Conservation (phyloP, 2,888 invertebrate species). For the Pandemis heparana region DNA sequence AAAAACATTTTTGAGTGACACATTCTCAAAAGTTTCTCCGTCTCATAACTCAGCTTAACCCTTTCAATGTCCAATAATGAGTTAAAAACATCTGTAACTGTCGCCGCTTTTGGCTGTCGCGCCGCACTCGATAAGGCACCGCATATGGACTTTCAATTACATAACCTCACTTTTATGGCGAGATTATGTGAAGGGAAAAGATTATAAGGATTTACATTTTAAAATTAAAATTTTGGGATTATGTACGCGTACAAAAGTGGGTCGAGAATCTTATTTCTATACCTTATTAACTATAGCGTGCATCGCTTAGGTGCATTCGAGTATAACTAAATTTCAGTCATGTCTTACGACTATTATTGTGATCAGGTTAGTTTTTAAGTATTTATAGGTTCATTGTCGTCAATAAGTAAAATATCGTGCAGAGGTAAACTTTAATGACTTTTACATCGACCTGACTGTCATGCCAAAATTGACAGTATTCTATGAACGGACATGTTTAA, state of each 20-base stretch:
- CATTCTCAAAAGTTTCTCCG: not conserved
- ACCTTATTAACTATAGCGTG: no score
- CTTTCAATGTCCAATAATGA: constrained; percentile 36
- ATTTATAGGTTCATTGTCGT: no score
- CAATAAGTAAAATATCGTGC: no score
- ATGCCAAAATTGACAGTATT: no score
- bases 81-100: constrained; percentile 53
- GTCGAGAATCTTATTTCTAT: not conserved
- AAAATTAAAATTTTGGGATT: constrained; percentile 38
- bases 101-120: constrained; percentile 54
- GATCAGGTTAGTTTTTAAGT: no score
- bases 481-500: no score
- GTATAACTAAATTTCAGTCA: no score
- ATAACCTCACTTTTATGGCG: constrained; percentile 30
- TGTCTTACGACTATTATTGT: no score
- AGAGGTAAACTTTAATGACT: no score
- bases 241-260: constrained; percentile 14
- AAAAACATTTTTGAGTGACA: not conserved
- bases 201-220: constrained; percentile 7
- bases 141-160: constrained; percentile 27
- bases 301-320: no score
- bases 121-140: constrained; percentile 28
- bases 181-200: constrained; percentile 22
- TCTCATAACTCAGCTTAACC: constrained; percentile 10
- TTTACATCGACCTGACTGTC: no score